phyloP scores from a whole-genome alignment of 2,888 invertebrate species.

The Antheraea assamensis region DNA sequence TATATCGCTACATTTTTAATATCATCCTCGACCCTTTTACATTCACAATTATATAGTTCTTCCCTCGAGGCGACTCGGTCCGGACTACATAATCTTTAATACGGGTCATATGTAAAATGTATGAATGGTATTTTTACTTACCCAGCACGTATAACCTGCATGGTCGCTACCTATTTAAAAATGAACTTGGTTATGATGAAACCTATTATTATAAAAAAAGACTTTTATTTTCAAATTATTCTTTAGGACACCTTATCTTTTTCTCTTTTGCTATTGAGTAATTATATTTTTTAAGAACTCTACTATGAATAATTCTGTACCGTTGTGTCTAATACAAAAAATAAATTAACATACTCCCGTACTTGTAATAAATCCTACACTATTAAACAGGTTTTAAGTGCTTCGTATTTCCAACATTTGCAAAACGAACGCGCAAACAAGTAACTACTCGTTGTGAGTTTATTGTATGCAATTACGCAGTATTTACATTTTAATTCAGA shows the following conservation, averaged over 20 bases:
- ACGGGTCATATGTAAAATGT: conserved; percentile 8
- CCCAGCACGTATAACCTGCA: not conserved
- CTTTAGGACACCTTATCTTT: not conserved
- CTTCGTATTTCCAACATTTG: not conserved
- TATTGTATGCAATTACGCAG: not conserved
- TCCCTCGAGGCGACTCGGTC: not conserved
- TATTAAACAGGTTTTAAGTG: not conserved
- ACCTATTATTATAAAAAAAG: not conserved
- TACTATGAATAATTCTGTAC: not conserved
- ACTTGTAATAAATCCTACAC: not conserved
- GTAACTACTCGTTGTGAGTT: not conserved
- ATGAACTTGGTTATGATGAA: not conserved
- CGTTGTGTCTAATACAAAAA: not conserved
- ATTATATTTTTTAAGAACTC: no score
- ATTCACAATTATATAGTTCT: not conserved
- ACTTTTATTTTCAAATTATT: not conserved
- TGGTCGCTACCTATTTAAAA: not conserved
- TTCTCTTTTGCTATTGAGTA: no score
- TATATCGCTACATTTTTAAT: not conserved
- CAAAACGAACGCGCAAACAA: not conserved
- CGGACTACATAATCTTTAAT: not conserved
- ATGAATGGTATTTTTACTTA: not conserved
- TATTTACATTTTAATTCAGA: not conserved
- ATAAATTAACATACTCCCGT: not conserved
- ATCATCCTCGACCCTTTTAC: not conserved